A percentile compares a stretch with the other conserved stretches of the same genome.
phyloP scores from a whole-genome alignment of 2,113 vertebrate species.

The Carlito syrichta region DNA sequence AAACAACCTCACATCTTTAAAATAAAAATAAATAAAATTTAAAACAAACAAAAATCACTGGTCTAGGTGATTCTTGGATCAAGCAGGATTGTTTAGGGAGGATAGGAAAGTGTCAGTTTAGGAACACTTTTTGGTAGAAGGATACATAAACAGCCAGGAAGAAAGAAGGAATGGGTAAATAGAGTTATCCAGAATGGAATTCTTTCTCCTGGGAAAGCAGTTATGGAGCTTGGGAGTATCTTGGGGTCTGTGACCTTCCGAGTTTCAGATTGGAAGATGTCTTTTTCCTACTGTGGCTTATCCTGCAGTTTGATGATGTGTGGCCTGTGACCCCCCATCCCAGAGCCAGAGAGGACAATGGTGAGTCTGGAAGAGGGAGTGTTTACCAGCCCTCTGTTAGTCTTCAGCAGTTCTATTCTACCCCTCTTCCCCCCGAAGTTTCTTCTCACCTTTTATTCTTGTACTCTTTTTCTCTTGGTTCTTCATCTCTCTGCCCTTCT shows the following conservation, averaged over 20 bases:
- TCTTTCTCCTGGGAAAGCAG: background rate
- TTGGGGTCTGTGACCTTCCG: background rate
- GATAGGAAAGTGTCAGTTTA: background rate
- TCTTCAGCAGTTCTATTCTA: background rate
- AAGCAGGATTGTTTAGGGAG: background rate
- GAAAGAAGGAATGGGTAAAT: background rate
- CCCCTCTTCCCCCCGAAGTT: background rate
- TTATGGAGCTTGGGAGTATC: background rate
- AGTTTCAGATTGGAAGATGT: background rate
- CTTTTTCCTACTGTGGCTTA: background rate
- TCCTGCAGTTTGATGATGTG: slow-evolving; percentile 75
- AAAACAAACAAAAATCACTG: background rate
- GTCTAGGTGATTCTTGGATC: background rate
- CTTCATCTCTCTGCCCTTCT: background rate
- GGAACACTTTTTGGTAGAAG: background rate
- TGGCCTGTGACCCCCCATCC: background rate
- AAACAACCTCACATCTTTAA: no score
- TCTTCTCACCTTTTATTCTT: background rate
- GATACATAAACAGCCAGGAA: background rate
- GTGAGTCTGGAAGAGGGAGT: slow-evolving; percentile 67
- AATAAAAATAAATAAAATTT: background rate
- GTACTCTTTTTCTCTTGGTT: background rate
- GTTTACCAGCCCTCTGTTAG: background rate
- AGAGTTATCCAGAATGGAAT: background rate
- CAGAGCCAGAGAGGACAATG: slow-evolving; percentile 78